These are phyloP conservation scores for Xiphorhynchus erythropygius DNA, from an alignment of 2,797 vertebrate species.

Conservation along the genomic window DNA sequence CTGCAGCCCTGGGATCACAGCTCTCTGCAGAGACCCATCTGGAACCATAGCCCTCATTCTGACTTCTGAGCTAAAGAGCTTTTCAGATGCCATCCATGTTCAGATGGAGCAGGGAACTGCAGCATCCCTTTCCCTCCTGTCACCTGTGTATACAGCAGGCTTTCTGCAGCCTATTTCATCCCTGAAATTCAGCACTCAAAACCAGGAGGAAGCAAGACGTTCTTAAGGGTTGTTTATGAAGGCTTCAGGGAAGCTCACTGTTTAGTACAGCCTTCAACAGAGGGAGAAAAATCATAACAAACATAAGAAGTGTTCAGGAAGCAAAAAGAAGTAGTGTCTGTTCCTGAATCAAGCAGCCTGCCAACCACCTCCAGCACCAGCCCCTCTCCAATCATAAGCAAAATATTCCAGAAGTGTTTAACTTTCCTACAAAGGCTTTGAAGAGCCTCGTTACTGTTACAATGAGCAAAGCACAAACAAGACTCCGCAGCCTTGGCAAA, in stretches of 20 bases:
- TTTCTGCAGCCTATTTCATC: not conserved
- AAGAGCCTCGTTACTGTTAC: not conserved
- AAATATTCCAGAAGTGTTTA: conserved; percentile 39
- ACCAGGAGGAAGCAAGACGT: not conserved
- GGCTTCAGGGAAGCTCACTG: not conserved
- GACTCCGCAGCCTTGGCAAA: not conserved
- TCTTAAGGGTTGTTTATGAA: conserved; percentile 16
- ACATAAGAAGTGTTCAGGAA: conserved; percentile 11
- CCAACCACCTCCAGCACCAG: not conserved
- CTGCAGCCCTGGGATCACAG: not conserved
- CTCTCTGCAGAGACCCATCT: accelerated
- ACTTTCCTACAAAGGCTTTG: not conserved
- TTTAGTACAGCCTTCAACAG: not conserved
- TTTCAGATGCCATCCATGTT: not conserved
- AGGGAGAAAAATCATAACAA: not conserved
- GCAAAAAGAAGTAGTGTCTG: not conserved
- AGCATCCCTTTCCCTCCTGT: not conserved
- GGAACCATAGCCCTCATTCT: not conserved
- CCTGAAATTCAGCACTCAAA: not conserved
- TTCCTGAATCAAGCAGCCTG: not conserved
- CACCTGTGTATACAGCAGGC: not conserved
- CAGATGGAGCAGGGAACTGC: not conserved
- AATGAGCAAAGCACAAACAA: not conserved
- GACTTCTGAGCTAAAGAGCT: not conserved
- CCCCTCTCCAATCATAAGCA: not conserved